Evolutionary conservation across 1,140 invertebrate genomes (phyloP).

Genomic region (Zaprionus tsacasi): DNA sequence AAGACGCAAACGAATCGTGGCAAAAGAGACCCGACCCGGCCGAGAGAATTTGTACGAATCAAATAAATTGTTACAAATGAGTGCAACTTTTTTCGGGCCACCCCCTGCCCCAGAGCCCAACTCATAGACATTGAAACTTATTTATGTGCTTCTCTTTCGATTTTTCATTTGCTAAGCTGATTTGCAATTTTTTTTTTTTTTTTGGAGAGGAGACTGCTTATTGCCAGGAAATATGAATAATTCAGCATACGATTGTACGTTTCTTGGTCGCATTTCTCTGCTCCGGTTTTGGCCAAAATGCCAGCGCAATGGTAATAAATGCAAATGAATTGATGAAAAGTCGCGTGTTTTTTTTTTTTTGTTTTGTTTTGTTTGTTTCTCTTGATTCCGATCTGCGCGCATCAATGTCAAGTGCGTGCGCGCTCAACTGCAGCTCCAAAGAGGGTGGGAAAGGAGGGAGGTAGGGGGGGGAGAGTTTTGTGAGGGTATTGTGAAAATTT

Average conservation of each 20-base stretch:
- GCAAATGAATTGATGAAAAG: constrained; percentile 76
- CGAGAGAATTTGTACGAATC: constrained; percentile 58
- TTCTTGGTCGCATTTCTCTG: constrained; percentile 52
- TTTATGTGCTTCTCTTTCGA: constrained; percentile 53
- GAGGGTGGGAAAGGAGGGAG: neutral
- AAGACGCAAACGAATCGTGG: constrained; percentile 8
- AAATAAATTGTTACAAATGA: constrained; percentile 83
- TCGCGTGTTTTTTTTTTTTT: constrained; percentile 73
- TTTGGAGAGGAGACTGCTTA: constrained; percentile 6
- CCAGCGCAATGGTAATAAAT: constrained; percentile 56
- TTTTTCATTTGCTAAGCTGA: constrained; percentile 61
- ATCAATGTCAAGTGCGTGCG: constrained; percentile 60
- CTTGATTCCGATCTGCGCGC: constrained; percentile 61
- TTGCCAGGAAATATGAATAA: constrained; percentile 72
- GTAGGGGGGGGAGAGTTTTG: neutral
- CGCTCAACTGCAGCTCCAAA: neutral
- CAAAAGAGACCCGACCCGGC: constrained; percentile 18
- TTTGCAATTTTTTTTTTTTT: constrained; percentile 31
- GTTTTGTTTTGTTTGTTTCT: constrained; percentile 59
- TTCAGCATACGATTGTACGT: constrained; percentile 62
- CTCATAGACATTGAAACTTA: constrained; percentile 35
- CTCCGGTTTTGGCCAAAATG: constrained; percentile 22
- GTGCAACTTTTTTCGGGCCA: constrained; percentile 66
- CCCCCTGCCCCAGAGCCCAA: too few species aligned
- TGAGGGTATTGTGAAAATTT: neutral